phyloP scores from a whole-genome alignment of 2,113 vertebrate genomes.

The Poeciliopsis occidentalis region DNA sequence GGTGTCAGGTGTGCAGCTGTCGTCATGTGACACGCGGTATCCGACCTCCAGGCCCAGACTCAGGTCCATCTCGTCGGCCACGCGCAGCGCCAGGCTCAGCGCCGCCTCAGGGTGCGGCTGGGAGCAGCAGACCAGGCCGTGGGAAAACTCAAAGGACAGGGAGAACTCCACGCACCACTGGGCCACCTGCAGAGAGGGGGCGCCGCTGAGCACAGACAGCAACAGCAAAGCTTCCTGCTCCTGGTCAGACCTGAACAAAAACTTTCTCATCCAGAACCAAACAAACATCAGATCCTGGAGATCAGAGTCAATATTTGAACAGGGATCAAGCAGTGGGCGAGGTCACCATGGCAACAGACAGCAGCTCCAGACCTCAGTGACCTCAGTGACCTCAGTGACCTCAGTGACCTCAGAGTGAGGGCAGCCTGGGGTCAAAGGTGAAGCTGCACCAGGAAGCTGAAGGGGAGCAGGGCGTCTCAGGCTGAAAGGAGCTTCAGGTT shows the following conservation, averaged over 20 bases:
- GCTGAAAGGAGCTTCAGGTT: background rate
- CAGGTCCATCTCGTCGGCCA: constrained; percentile 98
- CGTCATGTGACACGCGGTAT: constrained; percentile 91
- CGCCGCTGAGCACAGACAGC: background rate
- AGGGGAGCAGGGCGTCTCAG: background rate
- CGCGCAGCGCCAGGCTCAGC: constrained; percentile 87
- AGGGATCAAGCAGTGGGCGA: background rate
- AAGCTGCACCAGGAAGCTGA: background rate
- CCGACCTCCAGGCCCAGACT: constrained; percentile 94
- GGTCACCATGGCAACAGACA: no score
- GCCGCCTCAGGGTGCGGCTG: constrained; percentile 89
- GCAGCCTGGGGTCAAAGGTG: background rate
- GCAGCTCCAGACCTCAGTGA: no score
- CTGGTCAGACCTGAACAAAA: background rate
- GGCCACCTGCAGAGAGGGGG: constrained; percentile 81
- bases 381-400: no score
- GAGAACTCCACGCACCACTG: constrained; percentile 96
- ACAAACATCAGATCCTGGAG: background rate
- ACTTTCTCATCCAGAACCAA: background rate
- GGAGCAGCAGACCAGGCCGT: constrained; percentile 88
- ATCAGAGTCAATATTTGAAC: background rate
- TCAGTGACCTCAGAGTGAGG: background rate
- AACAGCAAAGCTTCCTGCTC: no score
- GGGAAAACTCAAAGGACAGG: constrained; percentile 84
- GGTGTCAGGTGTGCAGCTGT: constrained; percentile 89